Base-by-base conservation (phyloP, 2,888 invertebrate species). In the Cheilosia vernalis region DNA sequence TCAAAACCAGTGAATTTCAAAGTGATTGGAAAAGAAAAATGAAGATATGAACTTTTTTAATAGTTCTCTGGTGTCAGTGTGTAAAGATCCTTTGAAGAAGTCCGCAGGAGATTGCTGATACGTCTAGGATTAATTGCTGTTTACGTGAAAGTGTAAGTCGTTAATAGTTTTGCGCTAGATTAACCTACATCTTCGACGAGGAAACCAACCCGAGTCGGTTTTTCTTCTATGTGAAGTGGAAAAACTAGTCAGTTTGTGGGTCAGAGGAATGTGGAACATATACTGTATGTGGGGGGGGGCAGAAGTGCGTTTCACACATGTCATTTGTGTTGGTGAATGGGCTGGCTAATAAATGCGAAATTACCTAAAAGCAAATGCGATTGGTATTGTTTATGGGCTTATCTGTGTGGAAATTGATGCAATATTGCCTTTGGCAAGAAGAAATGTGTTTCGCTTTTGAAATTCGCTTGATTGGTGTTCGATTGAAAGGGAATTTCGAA, bases 241-340 rank as follows among this genome's bases (percentile, higher is more conserved):
- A 56, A 83, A 83, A 78, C 82, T 56, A 33, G 82, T 78, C 58
- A 55, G 69, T 72, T 64, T 77, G 72, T 78, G 51, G 78, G 78
- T 83, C 73, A 73, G 63, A 24, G 27, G 72, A 51, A 70, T 47
- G 63, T 42, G 24, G 37, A 44, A 24, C 37, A 37, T 13, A 13
- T 13, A 13, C 5, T 10, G 15, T 9, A 10, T 47, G n/a, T 19
- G 40, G 24, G 44, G 60, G 60, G 58, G 63, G 64, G 37, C 13
- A 37, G 66, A 82, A 81, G 76, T 51, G 30, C 40, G 21, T 40
- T 67, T 72, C n/a, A 64, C 63, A 63, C 55, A 58, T 44, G 40
- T 53, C 33, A 61, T 1, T 51, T 51, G 21, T 5, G 30, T 69
- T 79, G 66, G 53, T 53, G 24, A 53, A 42, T 30, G 51, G 58